Percentiles rank a stretch among this genome's conserved stretches.
Conservation (phyloP, 2,113 vertebrate species). For the Podarcis raffonei region DNA sequence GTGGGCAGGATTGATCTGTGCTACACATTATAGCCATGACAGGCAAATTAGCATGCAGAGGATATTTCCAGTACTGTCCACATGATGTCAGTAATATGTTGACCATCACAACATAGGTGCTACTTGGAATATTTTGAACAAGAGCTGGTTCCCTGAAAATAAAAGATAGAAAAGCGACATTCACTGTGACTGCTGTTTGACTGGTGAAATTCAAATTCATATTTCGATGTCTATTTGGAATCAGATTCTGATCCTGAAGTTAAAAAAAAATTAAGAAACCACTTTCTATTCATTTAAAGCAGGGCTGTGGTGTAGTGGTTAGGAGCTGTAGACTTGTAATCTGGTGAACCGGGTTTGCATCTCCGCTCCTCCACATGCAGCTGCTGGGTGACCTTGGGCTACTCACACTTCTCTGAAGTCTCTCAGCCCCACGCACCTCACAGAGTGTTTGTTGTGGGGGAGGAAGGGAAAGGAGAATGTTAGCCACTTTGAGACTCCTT, state of each 20-base stretch:
- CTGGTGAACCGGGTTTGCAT: too few species aligned
- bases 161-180: neutral
- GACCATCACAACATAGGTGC: neutral
- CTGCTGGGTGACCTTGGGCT: too few species aligned
- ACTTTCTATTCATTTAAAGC: neutral
- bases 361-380: too few species aligned
- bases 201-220: neutral
- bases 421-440: too few species aligned
- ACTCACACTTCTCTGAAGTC: too few species aligned
- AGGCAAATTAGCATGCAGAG: neutral
- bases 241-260: neutral
- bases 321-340: too few species aligned
- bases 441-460: too few species aligned
- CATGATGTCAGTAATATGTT: slow-evolving; percentile 16
- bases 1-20: neutral
- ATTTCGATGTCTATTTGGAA: neutral
- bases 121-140: neutral
- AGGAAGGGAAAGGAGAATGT: too few species aligned
- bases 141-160: neutral
- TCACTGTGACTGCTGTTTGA: neutral
- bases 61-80: neutral
- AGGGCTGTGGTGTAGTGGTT: too few species aligned
- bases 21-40: neutral
- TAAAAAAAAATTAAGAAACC: too few species aligned
- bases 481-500: too few species aligned